Conservation (phyloP, 2,888 invertebrate genomes). For the Macrophya annulata region DNA sequence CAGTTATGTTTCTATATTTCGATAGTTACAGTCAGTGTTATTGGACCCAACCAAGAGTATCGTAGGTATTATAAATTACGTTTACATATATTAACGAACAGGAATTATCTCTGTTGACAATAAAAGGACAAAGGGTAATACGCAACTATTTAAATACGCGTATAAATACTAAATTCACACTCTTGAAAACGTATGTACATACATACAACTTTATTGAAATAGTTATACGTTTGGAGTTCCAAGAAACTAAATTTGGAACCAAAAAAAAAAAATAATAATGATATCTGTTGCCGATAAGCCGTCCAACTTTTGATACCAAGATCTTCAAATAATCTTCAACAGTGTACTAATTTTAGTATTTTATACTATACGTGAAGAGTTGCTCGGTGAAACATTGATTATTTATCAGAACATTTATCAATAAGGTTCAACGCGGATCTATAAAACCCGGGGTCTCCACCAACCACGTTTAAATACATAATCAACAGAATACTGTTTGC, state of each 20-base stretch:
- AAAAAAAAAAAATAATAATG: not conserved
- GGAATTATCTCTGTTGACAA: not conserved
- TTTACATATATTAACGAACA: not conserved
- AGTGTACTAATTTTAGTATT: not conserved
- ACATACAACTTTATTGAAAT: too few species aligned
- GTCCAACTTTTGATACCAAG: not conserved
- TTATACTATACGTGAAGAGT: not conserved
- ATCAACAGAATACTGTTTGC: not conserved
- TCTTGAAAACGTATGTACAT: too few species aligned
- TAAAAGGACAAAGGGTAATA: not conserved
- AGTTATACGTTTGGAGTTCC: not conserved
- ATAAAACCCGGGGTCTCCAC: not conserved
- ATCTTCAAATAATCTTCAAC: not conserved
- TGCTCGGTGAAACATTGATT: slow-evolving; percentile 1
- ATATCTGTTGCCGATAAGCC: not conserved
- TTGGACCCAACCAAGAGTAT: not conserved
- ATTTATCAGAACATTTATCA: slow-evolving; percentile 26
- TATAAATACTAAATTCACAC: not conserved
- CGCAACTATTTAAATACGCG: not conserved
- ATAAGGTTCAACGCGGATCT: slow-evolving; percentile 9
- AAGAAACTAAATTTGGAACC: not conserved
- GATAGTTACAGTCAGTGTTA: not conserved
- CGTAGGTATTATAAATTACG: not conserved
- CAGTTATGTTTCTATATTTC: not conserved
- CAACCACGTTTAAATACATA: not conserved